phyloP scores from a whole-genome alignment of 2,888 invertebrate species.

The Chymomyza amoena region DNA sequence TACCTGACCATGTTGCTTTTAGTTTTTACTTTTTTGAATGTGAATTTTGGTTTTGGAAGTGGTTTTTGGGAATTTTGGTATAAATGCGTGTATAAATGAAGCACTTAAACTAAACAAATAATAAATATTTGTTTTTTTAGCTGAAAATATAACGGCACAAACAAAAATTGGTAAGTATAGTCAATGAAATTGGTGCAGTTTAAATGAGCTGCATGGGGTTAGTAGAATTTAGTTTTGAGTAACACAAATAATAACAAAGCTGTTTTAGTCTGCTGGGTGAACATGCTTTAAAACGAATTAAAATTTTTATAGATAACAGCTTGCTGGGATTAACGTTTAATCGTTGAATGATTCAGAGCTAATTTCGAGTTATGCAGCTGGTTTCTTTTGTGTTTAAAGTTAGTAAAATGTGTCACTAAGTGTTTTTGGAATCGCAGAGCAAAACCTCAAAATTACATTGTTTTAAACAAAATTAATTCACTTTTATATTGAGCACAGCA shows the following conservation, averaged over 20 bases:
- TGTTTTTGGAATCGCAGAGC: too few species aligned
- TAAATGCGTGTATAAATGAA: neutral
- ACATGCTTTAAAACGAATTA: too few species aligned
- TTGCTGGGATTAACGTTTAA: too few species aligned
- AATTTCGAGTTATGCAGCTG: too few species aligned
- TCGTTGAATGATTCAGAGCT: too few species aligned
- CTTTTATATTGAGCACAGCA: too few species aligned
- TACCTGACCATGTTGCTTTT: conserved; percentile 59
- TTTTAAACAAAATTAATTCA: too few species aligned
- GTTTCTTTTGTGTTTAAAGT: too few species aligned
- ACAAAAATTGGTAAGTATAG: conserved; percentile 12
- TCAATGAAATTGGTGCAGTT: neutral
- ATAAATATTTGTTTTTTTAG: conserved; percentile 14
- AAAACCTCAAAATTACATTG: too few species aligned
- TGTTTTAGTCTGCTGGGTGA: too few species aligned
- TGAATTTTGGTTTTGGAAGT: conserved; percentile 13
- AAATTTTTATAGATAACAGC: too few species aligned
- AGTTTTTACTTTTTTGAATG: conserved; percentile 14
- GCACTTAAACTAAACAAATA: neutral
- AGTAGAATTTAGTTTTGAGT: neutral
- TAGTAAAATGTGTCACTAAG: too few species aligned
- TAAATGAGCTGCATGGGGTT: neutral
- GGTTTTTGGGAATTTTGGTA: conserved; percentile 14
- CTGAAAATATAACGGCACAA: conserved; percentile 43
- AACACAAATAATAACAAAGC: neutral